A percentile compares a stretch with the other conserved stretches of the same genome.
These are phyloP conservation scores for Latrodectus geometricus DNA, from an alignment of 1,140 invertebrate species.

Conservation along the genomic window DNA sequence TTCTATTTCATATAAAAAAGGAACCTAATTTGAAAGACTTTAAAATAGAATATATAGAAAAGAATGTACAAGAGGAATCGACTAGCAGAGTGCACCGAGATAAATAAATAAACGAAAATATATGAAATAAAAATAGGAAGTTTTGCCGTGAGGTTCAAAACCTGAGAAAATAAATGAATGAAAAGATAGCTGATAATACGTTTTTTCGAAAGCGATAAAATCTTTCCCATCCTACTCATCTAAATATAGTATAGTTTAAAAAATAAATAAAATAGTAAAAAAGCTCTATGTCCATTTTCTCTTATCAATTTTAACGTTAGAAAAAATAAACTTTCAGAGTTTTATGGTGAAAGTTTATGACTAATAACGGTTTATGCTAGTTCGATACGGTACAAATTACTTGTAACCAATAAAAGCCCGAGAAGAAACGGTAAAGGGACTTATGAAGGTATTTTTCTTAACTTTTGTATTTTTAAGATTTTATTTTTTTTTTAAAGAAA, in stretches of 20 bases:
- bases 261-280: not conserved
- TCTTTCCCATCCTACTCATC: slow-evolving; percentile 33
- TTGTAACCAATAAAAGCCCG: slow-evolving; percentile 39
- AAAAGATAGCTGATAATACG: slow-evolving; percentile 44
- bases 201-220: slow-evolving; percentile 43
- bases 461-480: not conserved
- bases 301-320: slow-evolving; percentile 48
- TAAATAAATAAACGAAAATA: not conserved
- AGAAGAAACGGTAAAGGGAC: not conserved
- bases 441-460: not conserved
- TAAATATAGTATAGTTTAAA: slow-evolving; percentile 30
- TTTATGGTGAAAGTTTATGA: slow-evolving; percentile 58
- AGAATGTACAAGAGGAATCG: too few relatives aligned
- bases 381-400: slow-evolving; percentile 48
- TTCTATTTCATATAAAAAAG: too few relatives aligned
- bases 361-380: slow-evolving; percentile 46
- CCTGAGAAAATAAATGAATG: slow-evolving; percentile 17
- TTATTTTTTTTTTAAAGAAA: not conserved
- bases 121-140: not conserved
- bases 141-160: not conserved
- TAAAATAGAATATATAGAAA: too few relatives aligned
- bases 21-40: too few relatives aligned
- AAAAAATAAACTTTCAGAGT: slow-evolving; percentile 16
- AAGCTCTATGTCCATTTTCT: slow-evolving; percentile 3
- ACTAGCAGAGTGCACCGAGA: not conserved